phyloP scores from a whole-genome alignment of 2,888 invertebrate species.

The Theodoxus fluviatilis region DNA sequence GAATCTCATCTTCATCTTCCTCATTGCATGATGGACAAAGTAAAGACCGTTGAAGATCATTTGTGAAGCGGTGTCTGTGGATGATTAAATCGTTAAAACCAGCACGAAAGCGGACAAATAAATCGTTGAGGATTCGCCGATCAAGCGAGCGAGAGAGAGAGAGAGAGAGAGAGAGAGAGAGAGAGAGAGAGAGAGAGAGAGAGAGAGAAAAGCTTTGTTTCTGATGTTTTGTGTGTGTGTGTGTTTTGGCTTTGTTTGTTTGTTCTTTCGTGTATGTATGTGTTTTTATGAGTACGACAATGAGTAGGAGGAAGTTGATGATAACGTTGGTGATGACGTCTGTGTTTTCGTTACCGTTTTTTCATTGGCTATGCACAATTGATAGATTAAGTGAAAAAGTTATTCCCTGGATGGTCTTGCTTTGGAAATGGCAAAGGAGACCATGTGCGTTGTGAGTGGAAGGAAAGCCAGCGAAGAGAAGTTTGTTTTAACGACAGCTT shows the following conservation, averaged over 20 bases:
- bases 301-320: not conserved
- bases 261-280: not conserved
- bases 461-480: too few species aligned
- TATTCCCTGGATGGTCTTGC: not conserved
- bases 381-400: not conserved
- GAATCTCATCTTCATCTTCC: too few species aligned
- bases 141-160: conserved; percentile 20
- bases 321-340: not conserved
- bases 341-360: not conserved
- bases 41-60: too few species aligned
- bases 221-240: not conserved
- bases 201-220: not conserved
- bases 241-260: not conserved
- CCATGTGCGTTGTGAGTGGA: too few species aligned
- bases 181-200: conserved; percentile 11
- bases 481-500: too few species aligned
- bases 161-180: conserved; percentile 13
- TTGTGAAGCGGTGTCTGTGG: too few species aligned
- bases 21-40: too few species aligned
- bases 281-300: not conserved
- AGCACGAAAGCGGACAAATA: too few species aligned
- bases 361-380: not conserved
- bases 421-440: too few species aligned
- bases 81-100: too few species aligned
- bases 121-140: too few species aligned